Evolutionary conservation across 2,888 invertebrate genomes (phyloP), one percentile per base, ranked within the genome.

Genomic region (Mellilla xanthometata): DNA sequence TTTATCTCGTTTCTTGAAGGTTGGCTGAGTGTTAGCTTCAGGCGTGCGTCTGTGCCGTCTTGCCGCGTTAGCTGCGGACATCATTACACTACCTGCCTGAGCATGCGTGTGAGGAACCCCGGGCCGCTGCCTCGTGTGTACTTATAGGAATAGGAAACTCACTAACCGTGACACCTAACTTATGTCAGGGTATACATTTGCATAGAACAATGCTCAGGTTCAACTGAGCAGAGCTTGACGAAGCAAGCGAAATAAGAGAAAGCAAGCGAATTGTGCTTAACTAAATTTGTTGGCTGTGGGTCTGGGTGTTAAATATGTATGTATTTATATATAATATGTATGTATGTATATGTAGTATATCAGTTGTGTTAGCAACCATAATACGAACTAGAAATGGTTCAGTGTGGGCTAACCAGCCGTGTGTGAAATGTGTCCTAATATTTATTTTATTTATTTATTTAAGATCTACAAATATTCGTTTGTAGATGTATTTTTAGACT

Each of bases 1-100:
- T 74, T 68, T 68, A 64, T 58, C 68, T 53, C 67, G 66, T 77
- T 76, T 74, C 69, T 60, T 74, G 75, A 79, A 77, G 32, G 67
- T 68, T 59, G 63, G 64, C 52, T 24, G 7, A 24, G 8, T 24
- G 7, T 57, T 46, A 55, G 49, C 43, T 52, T 45, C 52, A 51
- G 43, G 62, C 68, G 69, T 66, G 70, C 64, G 61, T 58, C 52
- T 55, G 54, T 45, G 56, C 65, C 47, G 54, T 36, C 44, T 61
- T 56, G 62, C 52, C 62, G 62, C 56, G 61, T 69, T 69, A 68
- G 66, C 65, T 61, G 70, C 68, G 63, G 24, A 40, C 53, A 34
- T 30, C 33, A 42, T 57, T 58, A 43, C 52, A 52, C 39, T n/a
- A n/a, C n/a, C 15, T 62, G 53, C 44, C 60, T 61, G 58, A 64